Percentiles rank a stretch among this genome's conserved stretches.
Conservation (phyloP, 2,888 invertebrate species). For the Volucella bombylans region DNA sequence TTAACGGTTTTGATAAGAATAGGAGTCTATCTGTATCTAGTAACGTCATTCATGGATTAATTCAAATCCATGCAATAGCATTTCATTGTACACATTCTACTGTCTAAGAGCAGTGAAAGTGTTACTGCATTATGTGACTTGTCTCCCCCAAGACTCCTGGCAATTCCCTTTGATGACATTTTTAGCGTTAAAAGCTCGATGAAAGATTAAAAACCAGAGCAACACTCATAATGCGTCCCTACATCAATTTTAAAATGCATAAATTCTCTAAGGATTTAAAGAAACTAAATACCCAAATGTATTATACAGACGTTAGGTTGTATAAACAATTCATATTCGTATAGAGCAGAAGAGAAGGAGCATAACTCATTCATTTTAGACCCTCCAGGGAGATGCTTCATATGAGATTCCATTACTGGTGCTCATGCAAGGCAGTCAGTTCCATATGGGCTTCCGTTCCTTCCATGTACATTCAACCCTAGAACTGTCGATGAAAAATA, state of each 20-base stretch:
- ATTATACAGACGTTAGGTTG: slow-evolving; percentile 1
- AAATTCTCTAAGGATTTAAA: slow-evolving; percentile 14
- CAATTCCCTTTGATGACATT: slow-evolving; percentile 34
- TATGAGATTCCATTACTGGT: slow-evolving; percentile 58
- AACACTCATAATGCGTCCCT: slow-evolving; percentile 20
- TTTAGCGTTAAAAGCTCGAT: slow-evolving; percentile 41
- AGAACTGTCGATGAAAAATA: slow-evolving; percentile 48
- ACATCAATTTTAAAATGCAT: slow-evolving; percentile 37
- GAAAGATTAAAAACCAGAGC: slow-evolving; percentile 22
- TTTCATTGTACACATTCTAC: no score
- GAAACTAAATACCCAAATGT: slow-evolving; percentile 9
- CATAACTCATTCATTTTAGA: slow-evolving; percentile 62
- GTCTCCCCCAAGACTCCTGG: not conserved
- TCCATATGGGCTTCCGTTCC: slow-evolving; percentile 22
- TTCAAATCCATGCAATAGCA: no score
- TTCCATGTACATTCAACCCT: not conserved
- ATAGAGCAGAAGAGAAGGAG: slow-evolving; percentile 17
- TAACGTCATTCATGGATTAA: no score
- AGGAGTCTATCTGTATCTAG: not conserved
- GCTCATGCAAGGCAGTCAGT: slow-evolving; percentile 49
- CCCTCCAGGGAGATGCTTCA: slow-evolving; percentile 58
- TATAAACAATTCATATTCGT: not conserved
- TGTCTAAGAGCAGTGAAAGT: no score
- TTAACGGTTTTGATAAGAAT: no score
- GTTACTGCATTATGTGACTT: no score